These are phyloP conservation scores for Sebastes minor DNA, from an alignment of 2,797 vertebrate genomes.

Conservation along the genomic window DNA sequence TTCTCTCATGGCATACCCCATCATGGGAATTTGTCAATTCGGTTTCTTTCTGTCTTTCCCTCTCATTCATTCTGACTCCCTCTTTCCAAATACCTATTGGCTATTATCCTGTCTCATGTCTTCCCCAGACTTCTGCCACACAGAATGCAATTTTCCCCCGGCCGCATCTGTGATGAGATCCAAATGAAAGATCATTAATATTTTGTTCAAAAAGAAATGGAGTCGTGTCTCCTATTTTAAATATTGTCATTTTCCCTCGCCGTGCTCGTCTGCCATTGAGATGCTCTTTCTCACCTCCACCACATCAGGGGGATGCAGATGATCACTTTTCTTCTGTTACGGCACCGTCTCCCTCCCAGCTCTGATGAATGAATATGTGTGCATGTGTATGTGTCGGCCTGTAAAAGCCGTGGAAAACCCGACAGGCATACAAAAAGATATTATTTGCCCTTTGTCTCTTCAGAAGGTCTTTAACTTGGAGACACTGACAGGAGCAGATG, in stretches of 20 bases:
- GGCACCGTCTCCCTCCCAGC: background rate
- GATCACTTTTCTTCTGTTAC: slow-evolving; percentile 53
- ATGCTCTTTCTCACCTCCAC: slow-evolving; percentile 55
- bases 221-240: slow-evolving; percentile 72
- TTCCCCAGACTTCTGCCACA: slow-evolving; percentile 83
- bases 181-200: slow-evolving; percentile 91
- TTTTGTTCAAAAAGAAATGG: slow-evolving; percentile 82
- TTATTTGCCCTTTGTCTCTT: slow-evolving; percentile 46
- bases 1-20: slow-evolving; percentile 56
- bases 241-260: slow-evolving; percentile 66
- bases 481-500: slow-evolving; percentile 65
- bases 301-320: slow-evolving; percentile 61
- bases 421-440: slow-evolving; percentile 51
- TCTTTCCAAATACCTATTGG: slow-evolving; percentile 85
- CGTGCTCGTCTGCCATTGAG: slow-evolving; percentile 36
- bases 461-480: slow-evolving; percentile 66
- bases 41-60: slow-evolving; percentile 73
- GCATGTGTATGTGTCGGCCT: slow-evolving; percentile 21
- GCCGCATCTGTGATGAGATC: slow-evolving; percentile 88
- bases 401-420: slow-evolving; percentile 48
- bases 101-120: slow-evolving; percentile 93
- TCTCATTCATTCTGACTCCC: slow-evolving; percentile 72
- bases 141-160: slow-evolving; percentile 89
- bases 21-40: slow-evolving; percentile 90
- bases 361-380: slow-evolving; percentile 45